Conservation (phyloP, 2,113 vertebrate genomes). For the Tenrec ecaudatus region DNA sequence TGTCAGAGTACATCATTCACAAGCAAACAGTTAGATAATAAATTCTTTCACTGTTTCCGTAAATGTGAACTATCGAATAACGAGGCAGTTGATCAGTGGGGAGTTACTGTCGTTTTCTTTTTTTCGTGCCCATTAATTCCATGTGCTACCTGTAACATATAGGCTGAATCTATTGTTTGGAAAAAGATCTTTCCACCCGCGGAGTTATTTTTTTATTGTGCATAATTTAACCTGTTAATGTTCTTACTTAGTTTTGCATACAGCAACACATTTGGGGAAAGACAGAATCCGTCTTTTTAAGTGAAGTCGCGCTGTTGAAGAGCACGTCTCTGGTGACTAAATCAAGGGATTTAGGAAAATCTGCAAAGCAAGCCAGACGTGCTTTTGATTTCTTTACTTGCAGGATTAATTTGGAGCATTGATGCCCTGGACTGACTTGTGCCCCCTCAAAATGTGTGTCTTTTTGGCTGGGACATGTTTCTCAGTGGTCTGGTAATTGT, state of each 20-base stretch:
- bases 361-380: not conserved
- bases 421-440: no score
- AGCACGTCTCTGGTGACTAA: not conserved
- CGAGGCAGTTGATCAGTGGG: not conserved
- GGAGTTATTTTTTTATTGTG: constrained; percentile 27
- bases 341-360: not conserved
- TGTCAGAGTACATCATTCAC: not conserved
- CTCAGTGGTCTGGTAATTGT: not conserved
- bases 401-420: not conserved
- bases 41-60: not conserved
- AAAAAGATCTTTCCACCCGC: not conserved
- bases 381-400: constrained; percentile 15
- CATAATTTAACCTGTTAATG: not conserved
- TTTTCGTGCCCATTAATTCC: not conserved
- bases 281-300: not conserved
- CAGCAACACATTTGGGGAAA: not conserved
- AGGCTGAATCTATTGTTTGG: not conserved
- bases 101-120: not conserved
- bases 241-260: constrained; percentile 31
- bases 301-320: not conserved
- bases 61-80: not conserved
- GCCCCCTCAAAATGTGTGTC: no score
- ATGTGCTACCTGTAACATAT: not conserved
- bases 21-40: not conserved
- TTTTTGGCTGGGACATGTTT: not conserved